Evolutionary conservation across 2,888 invertebrate species (phyloP).

Genomic region (Ochropacha duplaris): DNA sequence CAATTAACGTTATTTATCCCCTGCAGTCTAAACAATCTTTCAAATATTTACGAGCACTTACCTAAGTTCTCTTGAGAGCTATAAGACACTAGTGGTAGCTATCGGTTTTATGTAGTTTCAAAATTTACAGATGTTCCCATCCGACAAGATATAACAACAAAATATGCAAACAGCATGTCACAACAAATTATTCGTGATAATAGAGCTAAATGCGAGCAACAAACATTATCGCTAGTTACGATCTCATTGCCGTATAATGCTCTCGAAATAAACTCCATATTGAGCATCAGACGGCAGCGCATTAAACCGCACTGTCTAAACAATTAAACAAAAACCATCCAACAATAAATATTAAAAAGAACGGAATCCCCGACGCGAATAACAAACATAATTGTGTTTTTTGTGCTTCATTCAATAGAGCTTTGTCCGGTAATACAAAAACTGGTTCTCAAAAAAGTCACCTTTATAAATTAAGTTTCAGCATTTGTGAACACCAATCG

Average conservation of each 20-base stretch:
- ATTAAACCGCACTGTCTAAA: slow-evolving; percentile 47
- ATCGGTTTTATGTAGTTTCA: background rate
- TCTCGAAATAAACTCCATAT: slow-evolving; percentile 25
- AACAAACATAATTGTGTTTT: slow-evolving; percentile 81
- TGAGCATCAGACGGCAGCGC: slow-evolving; percentile 21
- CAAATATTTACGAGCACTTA: background rate
- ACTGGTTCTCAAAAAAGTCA: slow-evolving; percentile 79
- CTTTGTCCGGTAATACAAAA: slow-evolving; percentile 71
- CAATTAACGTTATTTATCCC: background rate
- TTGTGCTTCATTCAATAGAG: slow-evolving; percentile 74
- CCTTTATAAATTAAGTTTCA: slow-evolving; percentile 82
- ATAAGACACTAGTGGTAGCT: background rate
- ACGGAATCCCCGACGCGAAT: slow-evolving; percentile 64
- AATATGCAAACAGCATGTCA: slow-evolving; percentile 20
- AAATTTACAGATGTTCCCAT: too few species aligned
- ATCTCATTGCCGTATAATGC: slow-evolving; percentile 47
- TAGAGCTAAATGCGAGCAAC: slow-evolving; percentile 22
- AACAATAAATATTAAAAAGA: slow-evolving; percentile 62
- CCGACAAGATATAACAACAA: background rate
- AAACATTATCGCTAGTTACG: slow-evolving; percentile 34
- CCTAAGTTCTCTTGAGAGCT: background rate
- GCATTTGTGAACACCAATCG: slow-evolving; percentile 64
- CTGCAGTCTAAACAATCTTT: background rate
- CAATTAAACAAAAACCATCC: slow-evolving; percentile 53
- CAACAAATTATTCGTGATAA: slow-evolving; percentile 25